These are phyloP conservation scores for Fulmarus glacialis DNA, from an alignment of 2,113 vertebrate genomes.

Conservation along the genomic window DNA sequence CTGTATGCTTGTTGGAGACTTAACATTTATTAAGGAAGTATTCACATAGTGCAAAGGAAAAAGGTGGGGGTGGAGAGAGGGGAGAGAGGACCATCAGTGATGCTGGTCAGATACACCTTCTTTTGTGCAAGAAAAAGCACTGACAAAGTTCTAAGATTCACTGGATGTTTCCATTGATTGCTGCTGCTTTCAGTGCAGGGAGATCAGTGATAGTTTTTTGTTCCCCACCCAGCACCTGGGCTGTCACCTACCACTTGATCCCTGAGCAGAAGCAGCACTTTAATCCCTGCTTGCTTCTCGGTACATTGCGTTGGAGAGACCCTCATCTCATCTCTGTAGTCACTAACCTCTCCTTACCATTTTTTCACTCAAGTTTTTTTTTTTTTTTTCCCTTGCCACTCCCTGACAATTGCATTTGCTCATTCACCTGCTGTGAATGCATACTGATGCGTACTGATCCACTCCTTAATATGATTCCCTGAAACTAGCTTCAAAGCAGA, in stretches of 20 bases:
- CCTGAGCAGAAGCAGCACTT: neutral
- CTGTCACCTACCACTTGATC: neutral
- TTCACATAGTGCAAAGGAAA: neutral
- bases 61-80: neutral
- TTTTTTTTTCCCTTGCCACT: neutral
- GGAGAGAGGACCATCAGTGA: neutral
- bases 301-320: neutral
- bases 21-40: neutral
- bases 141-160: neutral
- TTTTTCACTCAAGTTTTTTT: neutral
- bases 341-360: neutral
- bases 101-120: neutral
- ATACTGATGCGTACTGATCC: neutral
- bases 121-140: neutral
- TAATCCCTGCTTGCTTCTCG: neutral
- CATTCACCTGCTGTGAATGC: neutral
- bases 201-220: neutral
- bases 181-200: neutral
- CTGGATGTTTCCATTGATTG: neutral
- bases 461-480: neutral
- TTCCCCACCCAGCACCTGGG: neutral
- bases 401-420: neutral
- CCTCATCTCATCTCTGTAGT: neutral
- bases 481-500: slow-evolving; percentile 3
- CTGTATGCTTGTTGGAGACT: neutral